Base-by-base conservation (phyloP, 2,113 vertebrate species). In the Tichodroma muraria region DNA sequence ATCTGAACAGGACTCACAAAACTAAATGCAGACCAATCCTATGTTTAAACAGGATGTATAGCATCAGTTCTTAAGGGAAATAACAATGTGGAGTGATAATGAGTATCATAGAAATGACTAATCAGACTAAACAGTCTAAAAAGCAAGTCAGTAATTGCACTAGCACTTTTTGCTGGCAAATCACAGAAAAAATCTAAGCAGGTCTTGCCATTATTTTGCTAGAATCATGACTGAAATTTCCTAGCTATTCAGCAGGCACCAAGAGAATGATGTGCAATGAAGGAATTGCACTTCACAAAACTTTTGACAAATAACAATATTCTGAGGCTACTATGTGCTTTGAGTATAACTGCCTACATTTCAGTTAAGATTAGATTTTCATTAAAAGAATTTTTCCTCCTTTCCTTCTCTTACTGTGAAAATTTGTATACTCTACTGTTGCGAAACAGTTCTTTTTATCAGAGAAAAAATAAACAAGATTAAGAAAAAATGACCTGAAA, bases 1-100 rank as follows among this genome's bases (percentile, higher is more conserved):
- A 86, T 49, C 50, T 80, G 38, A 95, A 95, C 72, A 93, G 57
- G 63, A 93, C 42, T 91, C 91, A 63, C 27, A 54, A 95, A 73
- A 95, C 66, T 76, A 96, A 90, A 95, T 56, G 86, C 50, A 95
- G 93, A 88, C 38, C 63, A 92, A 89, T 72, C 69, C 86, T 73
- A 66, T 59, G 25, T 17, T 97, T 96, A 83, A 96, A 72, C 42
- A 93, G 47, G 90, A 91, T 35, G 24, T 68, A 80, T 78, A 54
- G 47, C 75, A 88, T 72, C 56, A 75, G 45, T 78, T 91, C 71
- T 88, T 66, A 80, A 25, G 19, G 83, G 22, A 97, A 93, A 94
- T 81, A 94, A 92, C 42, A 95, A 89, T 75, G 65, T 23, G 76
- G 25, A 24, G 15, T 89, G 57, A 95, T 88, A 89, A 93, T 90